phyloP scores from a whole-genome alignment of 1,140 invertebrate species.

The Halotydeus destructor region DNA sequence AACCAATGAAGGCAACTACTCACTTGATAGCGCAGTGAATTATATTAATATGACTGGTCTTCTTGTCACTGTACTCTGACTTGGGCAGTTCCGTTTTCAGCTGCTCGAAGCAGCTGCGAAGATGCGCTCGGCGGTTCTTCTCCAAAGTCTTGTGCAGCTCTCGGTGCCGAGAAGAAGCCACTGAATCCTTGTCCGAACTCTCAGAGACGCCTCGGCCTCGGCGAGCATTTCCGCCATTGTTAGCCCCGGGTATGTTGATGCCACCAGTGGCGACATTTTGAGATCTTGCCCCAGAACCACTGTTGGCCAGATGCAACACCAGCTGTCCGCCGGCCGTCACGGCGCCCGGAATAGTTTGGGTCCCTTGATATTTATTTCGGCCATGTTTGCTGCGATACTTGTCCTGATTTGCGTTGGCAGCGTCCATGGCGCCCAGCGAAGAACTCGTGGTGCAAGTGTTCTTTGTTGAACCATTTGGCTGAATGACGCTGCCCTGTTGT shows the following conservation, averaged over 20 bases:
- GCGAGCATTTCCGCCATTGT: neutral
- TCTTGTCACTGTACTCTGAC: slow-evolving; percentile 8
- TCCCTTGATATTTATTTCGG: no score
- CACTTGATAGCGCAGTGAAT: slow-evolving; percentile 9
- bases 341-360: no score
- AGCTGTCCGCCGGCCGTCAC: neutral
- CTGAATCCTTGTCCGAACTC: slow-evolving; percentile 1
- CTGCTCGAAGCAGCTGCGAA: slow-evolving; percentile 9
- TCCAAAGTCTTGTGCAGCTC: slow-evolving; percentile 12
- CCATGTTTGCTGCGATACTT: no score
- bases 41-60: slow-evolving; percentile 11
- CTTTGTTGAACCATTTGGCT: no score
- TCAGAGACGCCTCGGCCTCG: neutral
- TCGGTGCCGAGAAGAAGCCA: slow-evolving; percentile 1
- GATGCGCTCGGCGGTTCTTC: slow-evolving; percentile 11
- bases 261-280: neutral
- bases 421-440: no score
- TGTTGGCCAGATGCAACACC: neutral
- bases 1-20: no score
- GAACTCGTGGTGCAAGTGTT: no score
- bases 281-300: neutral
- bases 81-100: slow-evolving; percentile 9
- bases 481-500: no score
- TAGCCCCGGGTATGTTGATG: neutral
- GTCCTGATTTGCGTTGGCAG: no score